These are phyloP conservation scores for Luehdorfia chinensis DNA, from an alignment of 1,140 invertebrate genomes.

Conservation along the genomic window DNA sequence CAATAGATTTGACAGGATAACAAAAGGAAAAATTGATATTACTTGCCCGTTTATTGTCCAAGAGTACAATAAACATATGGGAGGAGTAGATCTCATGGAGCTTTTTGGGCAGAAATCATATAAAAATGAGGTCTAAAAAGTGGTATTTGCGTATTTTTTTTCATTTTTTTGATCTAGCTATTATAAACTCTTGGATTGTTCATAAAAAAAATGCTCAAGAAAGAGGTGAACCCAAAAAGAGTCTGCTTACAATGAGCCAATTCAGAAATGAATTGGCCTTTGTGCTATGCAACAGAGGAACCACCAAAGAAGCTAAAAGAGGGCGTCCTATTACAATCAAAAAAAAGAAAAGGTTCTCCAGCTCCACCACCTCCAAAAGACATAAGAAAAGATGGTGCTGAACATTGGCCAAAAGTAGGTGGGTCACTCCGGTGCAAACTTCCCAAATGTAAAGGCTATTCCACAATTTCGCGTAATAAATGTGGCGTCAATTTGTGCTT, in stretches of 20 bases:
- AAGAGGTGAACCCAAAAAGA: conserved; percentile 34
- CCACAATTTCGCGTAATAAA: conserved; percentile 35
- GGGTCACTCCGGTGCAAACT: conserved; percentile 33
- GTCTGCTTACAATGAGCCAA: conserved; percentile 38
- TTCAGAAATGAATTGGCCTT: conserved; percentile 47
- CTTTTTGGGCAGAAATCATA: conserved; percentile 61
- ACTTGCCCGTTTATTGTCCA: conserved; percentile 30
- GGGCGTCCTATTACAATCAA: conserved; percentile 38
- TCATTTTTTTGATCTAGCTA: conserved; percentile 40
- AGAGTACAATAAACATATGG: conserved; percentile 47
- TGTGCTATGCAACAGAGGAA: conserved; percentile 40
- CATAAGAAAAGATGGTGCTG: conserved; percentile 37
- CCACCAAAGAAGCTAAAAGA: conserved; percentile 43
- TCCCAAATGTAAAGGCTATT: conserved; percentile 39
- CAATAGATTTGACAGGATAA: conserved; percentile 27
- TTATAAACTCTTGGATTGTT: conserved; percentile 47
- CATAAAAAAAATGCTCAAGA: conserved; percentile 42
- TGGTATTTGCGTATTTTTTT: conserved; percentile 46
- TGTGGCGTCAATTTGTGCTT: conserved; percentile 31
- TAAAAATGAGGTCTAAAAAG: conserved; percentile 42
- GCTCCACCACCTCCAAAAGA: conserved; percentile 36
- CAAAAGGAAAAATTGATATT: conserved; percentile 37
- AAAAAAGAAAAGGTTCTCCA: conserved; percentile 36
- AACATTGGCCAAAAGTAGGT: conserved; percentile 38
- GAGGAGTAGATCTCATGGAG: conserved; percentile 61